Base-by-base conservation (phyloP, 2,888 invertebrate species). In the Agriopis leucophaearia region DNA sequence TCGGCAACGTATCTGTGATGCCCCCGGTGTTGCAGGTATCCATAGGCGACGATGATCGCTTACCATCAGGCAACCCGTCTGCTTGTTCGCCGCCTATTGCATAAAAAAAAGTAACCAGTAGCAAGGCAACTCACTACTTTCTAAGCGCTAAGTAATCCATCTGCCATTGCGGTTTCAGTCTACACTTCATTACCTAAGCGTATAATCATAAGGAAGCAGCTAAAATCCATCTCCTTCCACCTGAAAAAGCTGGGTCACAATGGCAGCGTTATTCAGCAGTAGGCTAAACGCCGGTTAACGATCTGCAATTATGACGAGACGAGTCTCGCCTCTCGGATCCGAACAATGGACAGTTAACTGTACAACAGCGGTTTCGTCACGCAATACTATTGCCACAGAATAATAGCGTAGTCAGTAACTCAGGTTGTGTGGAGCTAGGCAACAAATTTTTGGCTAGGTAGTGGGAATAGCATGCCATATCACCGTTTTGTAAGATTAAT, bases 261-360 rank as follows among this genome's bases (percentile, higher is more conserved):
- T 78, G 77, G 78, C 78, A 76, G 36, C 61, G 69, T 66, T 63
- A 68, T 68, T 65, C 70, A 71, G 65, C 61, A 56, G 48, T 69
- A 61, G 51, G 50, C 66, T 72, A 66, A 75, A 73, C 67, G 68
- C 72, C 76, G 88, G 87, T 87, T 86, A 86, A 87, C 79, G 84
- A 83, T 85, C 85, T 74, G 72, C 78, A 83, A 83, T 86, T 82
- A 85, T 82, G 84, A 79, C 79, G 79, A 81, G 82, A 78, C 78
- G 76, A 76, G 83, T 81, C 81, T 82, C 81, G 78, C 71, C 75
- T 70, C 72, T 74, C 73, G 82, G 75, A 60, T 76, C 71, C 72
- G 78, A 86, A 89, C 88, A 88, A 89, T 88, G 78, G 81, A 69
- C 72, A 71, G 69, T 75, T 83, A 86, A 86, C 87, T 79, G 87